Percentiles rank a stretch among this genome's conserved stretches.
Evolutionary conservation across 1,140 invertebrate genomes (phyloP).

Genomic region (Aphidius ervi): DNA sequence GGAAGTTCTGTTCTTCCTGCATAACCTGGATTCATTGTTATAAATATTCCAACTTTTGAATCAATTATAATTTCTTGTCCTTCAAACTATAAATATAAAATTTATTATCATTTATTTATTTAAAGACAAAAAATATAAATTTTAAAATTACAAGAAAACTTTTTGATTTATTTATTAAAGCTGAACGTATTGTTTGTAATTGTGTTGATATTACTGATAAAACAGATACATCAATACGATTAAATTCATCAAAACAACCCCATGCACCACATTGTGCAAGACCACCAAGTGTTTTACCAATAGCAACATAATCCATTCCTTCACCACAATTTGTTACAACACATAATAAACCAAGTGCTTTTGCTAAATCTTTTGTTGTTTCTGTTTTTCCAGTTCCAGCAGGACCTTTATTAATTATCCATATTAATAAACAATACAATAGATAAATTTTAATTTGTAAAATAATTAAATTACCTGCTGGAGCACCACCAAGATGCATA

Average conservation of each 20-base stretch:
- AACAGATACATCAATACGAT: constrained; percentile 84
- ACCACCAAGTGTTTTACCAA: constrained; percentile 80
- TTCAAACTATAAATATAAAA: constrained; percentile 67
- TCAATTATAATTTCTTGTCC: constrained; percentile 77
- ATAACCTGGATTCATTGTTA: constrained; percentile 92
- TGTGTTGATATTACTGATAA: constrained; percentile 89
- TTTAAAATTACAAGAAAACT: constrained; percentile 64
- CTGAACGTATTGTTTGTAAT: constrained; percentile 81
- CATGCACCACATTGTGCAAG: constrained; percentile 73
- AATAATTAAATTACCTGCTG: constrained; percentile 57
- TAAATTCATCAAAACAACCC: constrained; percentile 91
- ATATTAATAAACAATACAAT: too few relatives aligned
- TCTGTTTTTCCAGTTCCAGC: constrained; percentile 88
- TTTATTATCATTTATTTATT: background rate
- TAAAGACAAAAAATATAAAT: background rate
- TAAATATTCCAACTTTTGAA: constrained; percentile 83
- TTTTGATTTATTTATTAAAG: constrained; percentile 68
- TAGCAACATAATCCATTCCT: constrained; percentile 83
- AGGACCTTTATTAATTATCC: constrained; percentile 52
- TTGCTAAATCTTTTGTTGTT: constrained; percentile 85
- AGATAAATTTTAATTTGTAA: background rate
- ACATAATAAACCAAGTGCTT: constrained; percentile 79
- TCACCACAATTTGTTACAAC: constrained; percentile 90
- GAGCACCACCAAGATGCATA: constrained; percentile 84
- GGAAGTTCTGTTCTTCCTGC: constrained; percentile 84